Evolutionary conservation across 2,113 vertebrate genomes (phyloP), one percentile per base, ranked within the genome.

Genomic region (Buteo buteo): DNA sequence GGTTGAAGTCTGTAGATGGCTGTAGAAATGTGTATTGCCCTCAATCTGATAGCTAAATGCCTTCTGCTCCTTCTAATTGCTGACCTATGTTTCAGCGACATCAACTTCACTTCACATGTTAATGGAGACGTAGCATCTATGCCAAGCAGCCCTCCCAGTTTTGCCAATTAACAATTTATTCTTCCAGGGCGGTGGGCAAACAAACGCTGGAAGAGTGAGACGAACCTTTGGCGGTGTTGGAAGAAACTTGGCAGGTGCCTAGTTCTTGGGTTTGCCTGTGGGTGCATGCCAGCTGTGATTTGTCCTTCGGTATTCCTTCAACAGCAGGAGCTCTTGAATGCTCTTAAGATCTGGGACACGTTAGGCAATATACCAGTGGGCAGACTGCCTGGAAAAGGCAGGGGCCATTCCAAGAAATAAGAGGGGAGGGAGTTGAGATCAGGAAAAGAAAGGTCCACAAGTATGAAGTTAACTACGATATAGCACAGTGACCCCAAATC

Each of bases 161-260:
- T 65, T 85, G n/a, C 84, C 72, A 70, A 64, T 67, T 77, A 80
- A 64, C 72, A 31, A 44, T 70, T 91, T 85, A 54, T 70, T 96
- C 74, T 96, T 96, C 80, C 97, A 99, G 99, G 98, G 98, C 0
- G 96, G 96, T 88, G 99, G 99, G 81, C 98, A 99, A 82, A 99
- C 99, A 18, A 99, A 99, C 24, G 93, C 96, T 96, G 99, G 99
- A 95, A 98, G 97, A 94, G 98, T 99, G 57, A 98, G 96, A 90
- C 98, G 98, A 95, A 98, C 98, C 15, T 98, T 99, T 90, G 99
- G 99, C 3, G 99, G 99, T 13, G 99, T 99, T 64, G 99, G 99
- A 87, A 98, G 98, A 82, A 99, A 99, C 95, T 97, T 99, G 67
- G 98, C 99, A 96, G 99, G 99, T 99, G 93, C 76, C 64, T 95